A percentile compares a stretch with the other conserved stretches of the same genome.
Evolutionary conservation across 2,113 vertebrate species (phyloP).

Genomic region (Ifrita kowaldi): DNA sequence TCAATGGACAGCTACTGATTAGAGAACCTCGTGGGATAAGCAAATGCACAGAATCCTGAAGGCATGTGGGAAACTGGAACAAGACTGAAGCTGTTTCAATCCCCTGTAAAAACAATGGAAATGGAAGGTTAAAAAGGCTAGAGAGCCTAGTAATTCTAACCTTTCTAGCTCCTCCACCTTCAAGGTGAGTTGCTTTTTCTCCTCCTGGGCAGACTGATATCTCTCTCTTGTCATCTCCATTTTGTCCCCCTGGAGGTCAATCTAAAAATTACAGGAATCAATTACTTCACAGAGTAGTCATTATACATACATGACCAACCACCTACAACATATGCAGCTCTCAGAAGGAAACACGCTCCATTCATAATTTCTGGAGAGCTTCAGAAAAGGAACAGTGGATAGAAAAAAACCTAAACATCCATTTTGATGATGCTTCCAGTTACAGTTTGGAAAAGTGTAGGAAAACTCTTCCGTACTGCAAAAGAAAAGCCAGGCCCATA

Average conservation of each 20-base stretch:
- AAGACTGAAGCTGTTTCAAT: conserved; percentile 10
- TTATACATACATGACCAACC: background rate
- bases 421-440: background rate
- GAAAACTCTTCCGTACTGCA: background rate
- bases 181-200: conserved; percentile 87
- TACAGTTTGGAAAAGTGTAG: background rate
- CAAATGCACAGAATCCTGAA: background rate
- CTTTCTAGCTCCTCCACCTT: conserved; percentile 86
- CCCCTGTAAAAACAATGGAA: background rate
- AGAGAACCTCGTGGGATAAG: background rate
- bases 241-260: conserved; percentile 87
- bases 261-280: conserved; percentile 77
- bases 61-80: background rate
- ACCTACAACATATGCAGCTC: background rate
- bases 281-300: conserved; percentile 34
- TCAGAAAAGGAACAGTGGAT: background rate
- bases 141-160: conserved; percentile 67
- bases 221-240: conserved; percentile 85
- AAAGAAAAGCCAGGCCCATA: background rate
- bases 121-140: background rate
- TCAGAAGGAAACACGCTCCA: background rate
- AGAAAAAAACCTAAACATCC: background rate
- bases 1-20: background rate
- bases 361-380: background rate
- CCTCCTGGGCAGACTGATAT: conserved; percentile 83